Evolutionary conservation across 2,113 vertebrate species (phyloP), one percentile per base, ranked within the genome.

Genomic region (Eidolon helvum): DNA sequence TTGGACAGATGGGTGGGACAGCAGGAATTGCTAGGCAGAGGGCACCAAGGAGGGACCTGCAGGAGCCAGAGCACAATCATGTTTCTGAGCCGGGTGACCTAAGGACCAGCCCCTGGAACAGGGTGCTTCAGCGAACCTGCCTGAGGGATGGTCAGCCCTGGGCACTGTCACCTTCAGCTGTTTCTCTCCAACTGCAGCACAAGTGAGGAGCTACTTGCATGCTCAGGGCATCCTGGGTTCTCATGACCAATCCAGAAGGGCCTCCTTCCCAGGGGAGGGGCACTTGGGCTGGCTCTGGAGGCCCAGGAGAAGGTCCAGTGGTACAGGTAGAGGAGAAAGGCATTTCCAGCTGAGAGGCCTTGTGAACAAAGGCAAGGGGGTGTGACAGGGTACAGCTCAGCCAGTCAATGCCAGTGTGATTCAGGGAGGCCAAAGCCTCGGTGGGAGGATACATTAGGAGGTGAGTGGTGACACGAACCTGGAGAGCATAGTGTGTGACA

Each of bases 221-320:
- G 0, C 66, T 84, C 0, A 0, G 35, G 35, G 50, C 5, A 10
- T 38, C 40, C 33, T 53, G 14, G 1, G 59, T 53, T 40, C 35
- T 9, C 45, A 55, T 0, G 11, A 30, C 87, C 3, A 38, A 75
- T 7, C 82, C n/a, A 22, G 22, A 53, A 45, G 24, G 18, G 45
- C 15, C n/a, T 50, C 16, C 43, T 50, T 57, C 59, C 35, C 45
- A 16, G 87, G 71, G 26, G 12, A 55, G 59, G 77, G 53, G 63
- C 33, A 18, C 61, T 35, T 28, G n/a, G 50, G 53, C 50, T 48
- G 5, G 48, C 14, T 48, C 30, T n/a, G 7, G 35, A 82, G 48
- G 45, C 28, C 40, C 15, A 35, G 71, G 69, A 63, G 35, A 21
- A 24, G 38, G 26, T 84, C 57, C 3, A 2, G 28, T 21, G 19